phyloP scores from a whole-genome alignment of 2,888 invertebrate genomes.

The Drosophila histrio region DNA sequence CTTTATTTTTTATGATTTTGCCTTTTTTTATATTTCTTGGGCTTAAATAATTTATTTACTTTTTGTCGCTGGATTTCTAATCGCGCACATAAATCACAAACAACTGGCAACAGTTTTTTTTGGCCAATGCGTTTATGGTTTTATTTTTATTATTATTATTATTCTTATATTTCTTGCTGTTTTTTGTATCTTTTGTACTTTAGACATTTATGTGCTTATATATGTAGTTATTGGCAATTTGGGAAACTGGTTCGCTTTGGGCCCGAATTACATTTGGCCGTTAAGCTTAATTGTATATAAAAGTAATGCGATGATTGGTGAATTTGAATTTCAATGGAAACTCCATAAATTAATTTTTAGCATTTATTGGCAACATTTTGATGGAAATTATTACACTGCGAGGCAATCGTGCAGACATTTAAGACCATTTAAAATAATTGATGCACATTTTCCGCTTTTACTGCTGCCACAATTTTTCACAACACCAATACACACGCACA shows the following conservation, averaged over 20 bases:
- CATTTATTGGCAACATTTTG: constrained; percentile 25
- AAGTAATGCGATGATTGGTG: constrained; percentile 16
- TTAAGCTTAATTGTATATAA: constrained; percentile 35
- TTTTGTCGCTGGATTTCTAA: constrained; percentile 61
- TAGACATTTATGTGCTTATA: constrained; percentile 16
- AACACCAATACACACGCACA: constrained; percentile 18
- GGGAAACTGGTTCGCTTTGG: constrained; percentile 42
- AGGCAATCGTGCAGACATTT: constrained; percentile 45
- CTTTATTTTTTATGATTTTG: constrained; percentile 23
- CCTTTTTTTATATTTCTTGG: constrained; percentile 21
- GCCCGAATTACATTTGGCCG: constrained; percentile 21
- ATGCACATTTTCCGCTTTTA: constrained; percentile 62
- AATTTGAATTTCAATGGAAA: constrained; percentile 21
- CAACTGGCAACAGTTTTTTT: constrained; percentile 44
- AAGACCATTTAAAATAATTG: constrained; percentile 67
- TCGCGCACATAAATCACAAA: constrained; percentile 68
- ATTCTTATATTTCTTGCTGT: constrained; percentile 19
- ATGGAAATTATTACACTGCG: constrained; percentile 46
- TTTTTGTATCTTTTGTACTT: constrained; percentile 5
- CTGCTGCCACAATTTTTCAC: constrained; percentile 36
- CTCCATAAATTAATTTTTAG: constrained; percentile 40
- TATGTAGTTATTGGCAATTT: constrained; percentile 23
- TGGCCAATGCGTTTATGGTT: constrained; percentile 34
- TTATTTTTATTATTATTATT: constrained; percentile 25
- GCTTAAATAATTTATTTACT: constrained; percentile 33